These are phyloP conservation scores for Thymelicus lineola DNA, from an alignment of 2,888 invertebrate genomes.

Conservation along the genomic window DNA sequence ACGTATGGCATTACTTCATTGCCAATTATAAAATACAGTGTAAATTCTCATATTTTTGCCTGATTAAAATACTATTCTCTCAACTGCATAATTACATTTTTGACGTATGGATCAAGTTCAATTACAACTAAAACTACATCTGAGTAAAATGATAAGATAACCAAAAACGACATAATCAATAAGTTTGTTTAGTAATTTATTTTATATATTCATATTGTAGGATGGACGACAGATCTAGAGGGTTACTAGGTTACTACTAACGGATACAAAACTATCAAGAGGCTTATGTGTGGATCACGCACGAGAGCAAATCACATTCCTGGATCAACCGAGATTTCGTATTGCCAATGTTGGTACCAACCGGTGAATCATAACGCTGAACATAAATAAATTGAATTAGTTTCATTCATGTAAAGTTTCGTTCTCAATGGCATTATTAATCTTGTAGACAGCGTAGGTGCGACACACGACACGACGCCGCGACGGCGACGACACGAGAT, in stretches of 20 bases:
- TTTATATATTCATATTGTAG: too few species aligned
- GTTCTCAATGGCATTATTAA: constrained; percentile 29
- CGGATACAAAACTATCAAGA: not conserved
- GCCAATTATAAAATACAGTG: constrained; percentile 8
- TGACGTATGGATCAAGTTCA: too few species aligned
- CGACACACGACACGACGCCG: constrained; percentile 8
- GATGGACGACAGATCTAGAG: too few species aligned
- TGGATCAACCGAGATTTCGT: not conserved
- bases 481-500: not conserved
- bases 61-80: too few species aligned
- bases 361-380: constrained; percentile 17
- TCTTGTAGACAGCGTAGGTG: constrained; percentile 21
- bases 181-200: too few species aligned
- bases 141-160: too few species aligned
- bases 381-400: constrained; percentile 27
- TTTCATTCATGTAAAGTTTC: constrained; percentile 28
- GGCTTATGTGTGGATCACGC: too few species aligned
- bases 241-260: too few species aligned
- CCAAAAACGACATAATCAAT: too few species aligned
- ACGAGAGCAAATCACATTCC: not conserved
- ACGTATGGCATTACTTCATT: constrained; percentile 9
- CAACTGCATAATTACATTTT: too few species aligned
- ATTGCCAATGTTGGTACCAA: not conserved
- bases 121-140: too few species aligned
- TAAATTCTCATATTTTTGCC: too few species aligned